Conservation (phyloP, 2,113 vertebrate species). For the Rhinoptilus africanus region DNA sequence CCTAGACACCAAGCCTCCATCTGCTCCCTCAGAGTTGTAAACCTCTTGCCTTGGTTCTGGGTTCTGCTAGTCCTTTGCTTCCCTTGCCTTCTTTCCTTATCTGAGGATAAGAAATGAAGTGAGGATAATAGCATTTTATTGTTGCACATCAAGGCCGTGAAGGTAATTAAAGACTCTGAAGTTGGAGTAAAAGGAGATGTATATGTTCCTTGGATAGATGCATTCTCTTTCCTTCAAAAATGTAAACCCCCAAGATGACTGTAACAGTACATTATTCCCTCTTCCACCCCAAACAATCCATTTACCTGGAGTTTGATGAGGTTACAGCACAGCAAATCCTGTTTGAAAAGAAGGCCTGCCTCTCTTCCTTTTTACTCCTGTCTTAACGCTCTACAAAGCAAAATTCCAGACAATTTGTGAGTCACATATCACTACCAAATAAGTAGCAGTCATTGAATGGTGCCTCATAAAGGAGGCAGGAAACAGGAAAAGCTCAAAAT, state of each 20-base stretch:
- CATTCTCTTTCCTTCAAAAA: not conserved
- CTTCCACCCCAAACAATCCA: not conserved
- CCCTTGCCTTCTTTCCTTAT: not conserved
- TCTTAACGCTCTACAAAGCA: constrained; percentile 6
- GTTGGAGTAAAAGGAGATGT: not conserved
- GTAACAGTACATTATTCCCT: not conserved
- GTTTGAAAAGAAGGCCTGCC: not conserved
- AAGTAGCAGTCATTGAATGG: constrained; percentile 47
- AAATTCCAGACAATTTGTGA: constrained; percentile 32
- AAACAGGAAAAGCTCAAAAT: constrained; percentile 65
- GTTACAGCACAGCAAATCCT: not conserved
- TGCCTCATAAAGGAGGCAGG: constrained; percentile 56
- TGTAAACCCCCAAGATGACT: not conserved
- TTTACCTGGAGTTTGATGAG: not conserved
- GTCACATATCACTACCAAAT: constrained; percentile 53
- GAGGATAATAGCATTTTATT: not conserved
- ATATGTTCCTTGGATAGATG: not conserved
- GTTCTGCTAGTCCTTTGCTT: not conserved
- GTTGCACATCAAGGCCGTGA: not conserved
- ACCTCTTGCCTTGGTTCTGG: not conserved
- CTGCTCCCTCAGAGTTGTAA: not conserved
- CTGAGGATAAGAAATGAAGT: not conserved
- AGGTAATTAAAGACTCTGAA: not conserved
- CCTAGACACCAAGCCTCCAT: not conserved
- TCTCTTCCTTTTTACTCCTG: not conserved